Percentiles rank a stretch among this genome's conserved stretches.
These are phyloP conservation scores for Gryllus bimaculatus DNA, from an alignment of 1,140 invertebrate genomes.

Conservation along the genomic window DNA sequence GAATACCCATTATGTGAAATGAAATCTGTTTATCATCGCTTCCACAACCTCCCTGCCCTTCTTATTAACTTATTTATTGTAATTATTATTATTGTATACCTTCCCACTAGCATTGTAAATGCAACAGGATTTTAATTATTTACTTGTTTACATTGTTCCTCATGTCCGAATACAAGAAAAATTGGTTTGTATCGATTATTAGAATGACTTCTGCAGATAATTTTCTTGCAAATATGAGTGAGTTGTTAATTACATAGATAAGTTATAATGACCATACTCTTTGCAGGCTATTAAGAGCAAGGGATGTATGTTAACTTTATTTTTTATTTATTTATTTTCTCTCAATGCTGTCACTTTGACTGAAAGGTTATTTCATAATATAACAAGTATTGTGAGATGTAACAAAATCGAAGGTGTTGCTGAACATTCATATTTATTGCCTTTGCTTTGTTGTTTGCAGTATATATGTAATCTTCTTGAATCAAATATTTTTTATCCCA, in stretches of 20 bases:
- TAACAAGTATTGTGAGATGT: not conserved
- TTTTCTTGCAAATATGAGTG: not conserved
- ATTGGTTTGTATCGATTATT: not conserved
- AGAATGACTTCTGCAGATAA: not conserved
- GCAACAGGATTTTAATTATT: not conserved
- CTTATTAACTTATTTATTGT: not conserved
- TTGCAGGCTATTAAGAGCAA: not conserved
- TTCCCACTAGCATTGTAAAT: not conserved
- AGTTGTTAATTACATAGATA: not conserved
- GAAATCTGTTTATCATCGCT: not conserved
- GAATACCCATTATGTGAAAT: not conserved
- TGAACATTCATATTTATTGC: no score
- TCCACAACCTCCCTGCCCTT: not conserved
- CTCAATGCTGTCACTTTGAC: not conserved
- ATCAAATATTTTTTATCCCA: no score
- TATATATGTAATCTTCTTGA: no score
- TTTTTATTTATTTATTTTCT: constrained; percentile 2
- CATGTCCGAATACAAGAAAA: not conserved
- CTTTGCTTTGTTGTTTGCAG: no score
- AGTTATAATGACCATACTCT: not conserved
- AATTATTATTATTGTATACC: not conserved
- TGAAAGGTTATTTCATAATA: not conserved
- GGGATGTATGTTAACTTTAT: not conserved
- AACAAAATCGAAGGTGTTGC: no score
- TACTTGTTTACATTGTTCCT: not conserved